phyloP scores from a whole-genome alignment of 1,140 invertebrate species.

The Drosophila kanapiae region DNA sequence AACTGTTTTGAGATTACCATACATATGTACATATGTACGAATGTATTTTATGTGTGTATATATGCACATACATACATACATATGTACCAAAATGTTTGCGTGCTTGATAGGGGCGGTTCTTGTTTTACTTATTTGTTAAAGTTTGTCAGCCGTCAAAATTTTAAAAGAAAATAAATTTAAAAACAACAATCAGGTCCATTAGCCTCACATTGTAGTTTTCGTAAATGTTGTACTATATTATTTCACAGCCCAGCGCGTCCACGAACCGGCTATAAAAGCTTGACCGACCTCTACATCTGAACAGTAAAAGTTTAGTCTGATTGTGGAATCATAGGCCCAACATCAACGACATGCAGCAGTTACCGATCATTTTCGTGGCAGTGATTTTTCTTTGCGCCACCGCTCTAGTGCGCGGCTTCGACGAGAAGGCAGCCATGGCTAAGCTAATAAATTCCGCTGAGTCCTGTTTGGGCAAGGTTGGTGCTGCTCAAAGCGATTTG shows the following conservation, averaged over 20 bases:
- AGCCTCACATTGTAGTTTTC: slow-evolving; percentile 9
- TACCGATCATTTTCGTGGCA: slow-evolving; percentile 17
- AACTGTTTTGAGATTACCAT: not conserved
- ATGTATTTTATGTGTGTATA: too few relatives aligned
- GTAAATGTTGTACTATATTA: slow-evolving; percentile 51
- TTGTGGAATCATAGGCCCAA: slow-evolving; percentile 24
- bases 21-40: too few relatives aligned
- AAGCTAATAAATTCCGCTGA: slow-evolving; percentile 59
- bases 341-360: slow-evolving; percentile 48
- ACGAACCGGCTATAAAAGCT: slow-evolving; percentile 29
- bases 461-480: slow-evolving; percentile 43
- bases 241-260: slow-evolving; percentile 67
- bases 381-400: slow-evolving; percentile 39
- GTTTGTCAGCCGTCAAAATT: not conserved
- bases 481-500: slow-evolving; percentile 53
- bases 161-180: slow-evolving; percentile 3
- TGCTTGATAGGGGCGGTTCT: slow-evolving; percentile 19
- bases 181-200: slow-evolving; percentile 23
- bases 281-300: slow-evolving; percentile 2
- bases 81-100: slow-evolving; percentile 1
- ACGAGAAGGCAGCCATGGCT: slow-evolving; percentile 57
- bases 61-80: not conserved
- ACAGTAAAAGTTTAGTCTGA: slow-evolving; percentile 15
- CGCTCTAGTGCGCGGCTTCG: slow-evolving; percentile 43
- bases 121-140: slow-evolving; percentile 11